Conservation (phyloP, 2,888 invertebrate species). For the Sipha maydis region DNA sequence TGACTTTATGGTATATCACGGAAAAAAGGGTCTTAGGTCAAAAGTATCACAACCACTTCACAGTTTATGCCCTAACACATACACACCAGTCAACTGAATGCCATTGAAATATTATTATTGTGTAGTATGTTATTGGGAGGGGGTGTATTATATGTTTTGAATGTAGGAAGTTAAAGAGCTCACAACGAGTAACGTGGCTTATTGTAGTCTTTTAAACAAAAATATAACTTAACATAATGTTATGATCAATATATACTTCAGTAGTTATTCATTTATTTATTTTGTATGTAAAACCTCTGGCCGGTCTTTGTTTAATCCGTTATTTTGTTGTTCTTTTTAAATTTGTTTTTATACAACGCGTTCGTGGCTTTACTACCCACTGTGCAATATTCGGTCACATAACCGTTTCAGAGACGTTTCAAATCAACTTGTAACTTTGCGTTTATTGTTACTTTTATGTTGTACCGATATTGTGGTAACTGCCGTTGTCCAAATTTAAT, state of each 20-base stretch:
- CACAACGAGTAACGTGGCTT: not conserved
- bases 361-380: too few species aligned
- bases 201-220: not conserved
- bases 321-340: too few species aligned
- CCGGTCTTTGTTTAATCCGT: too few species aligned
- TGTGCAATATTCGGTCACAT: too few species aligned
- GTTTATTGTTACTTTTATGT: too few species aligned
- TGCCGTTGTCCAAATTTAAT: too few species aligned
- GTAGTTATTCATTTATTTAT: not conserved
- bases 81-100: not conserved
- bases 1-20: slow-evolving; percentile 42
- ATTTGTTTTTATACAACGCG: too few species aligned
- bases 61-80: slow-evolving; percentile 3
- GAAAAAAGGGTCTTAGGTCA: slow-evolving; percentile 41
- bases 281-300: not conserved
- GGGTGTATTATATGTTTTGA: not conserved
- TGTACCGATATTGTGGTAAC: too few species aligned
- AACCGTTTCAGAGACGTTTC: too few species aligned
- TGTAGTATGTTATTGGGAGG: not conserved
- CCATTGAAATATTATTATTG: slow-evolving; percentile 21
- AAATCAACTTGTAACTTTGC: too few species aligned
- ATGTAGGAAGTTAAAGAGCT: not conserved
- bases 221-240: not conserved
- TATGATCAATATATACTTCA: not conserved
- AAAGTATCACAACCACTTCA: slow-evolving; percentile 38